Evolutionary conservation across 2,113 vertebrate genomes (phyloP).

Genomic region (Cromileptes altivelis): DNA sequence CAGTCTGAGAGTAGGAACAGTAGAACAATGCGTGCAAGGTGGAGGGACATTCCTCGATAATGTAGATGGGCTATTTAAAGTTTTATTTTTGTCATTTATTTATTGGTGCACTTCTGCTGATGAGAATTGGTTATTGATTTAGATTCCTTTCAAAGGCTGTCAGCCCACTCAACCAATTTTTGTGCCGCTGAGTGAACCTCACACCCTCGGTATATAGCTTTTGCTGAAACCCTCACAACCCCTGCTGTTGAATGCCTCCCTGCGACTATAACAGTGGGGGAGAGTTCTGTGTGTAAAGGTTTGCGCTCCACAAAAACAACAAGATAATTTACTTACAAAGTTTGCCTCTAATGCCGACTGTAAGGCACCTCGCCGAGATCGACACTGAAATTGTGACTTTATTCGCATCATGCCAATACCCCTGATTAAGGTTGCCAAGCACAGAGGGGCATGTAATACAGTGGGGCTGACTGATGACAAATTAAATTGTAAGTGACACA

Average conservation of each 20-base stretch:
- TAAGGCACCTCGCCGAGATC: conserved; percentile 14
- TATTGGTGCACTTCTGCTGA: conserved; percentile 26
- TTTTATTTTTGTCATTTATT: not conserved
- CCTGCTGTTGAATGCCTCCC: conserved; percentile 38
- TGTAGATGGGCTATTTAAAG: not conserved
- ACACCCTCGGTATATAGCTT: conserved; percentile 15
- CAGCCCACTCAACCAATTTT: conserved; percentile 56
- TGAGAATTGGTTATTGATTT: conserved; percentile 69
- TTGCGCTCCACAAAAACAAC: conserved; percentile 27
- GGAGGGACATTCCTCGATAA: conserved; percentile 8
- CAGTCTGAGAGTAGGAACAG: not conserved
- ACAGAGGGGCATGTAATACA: conserved; percentile 30
- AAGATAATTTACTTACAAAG: conserved; percentile 5
- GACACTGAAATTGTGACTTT: conserved; percentile 53
- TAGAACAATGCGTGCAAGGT: not conserved
- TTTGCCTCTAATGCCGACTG: conserved; percentile 17
- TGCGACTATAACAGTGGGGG: conserved; percentile 18
- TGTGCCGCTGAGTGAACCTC: conserved; percentile 43
- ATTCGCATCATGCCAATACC: conserved; percentile 46
- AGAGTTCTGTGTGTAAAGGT: not conserved
- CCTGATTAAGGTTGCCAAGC: conserved; percentile 41
- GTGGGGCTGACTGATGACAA: conserved; percentile 66
- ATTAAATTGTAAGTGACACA: conserved; percentile 61
- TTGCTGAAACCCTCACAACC: conserved; percentile 17
- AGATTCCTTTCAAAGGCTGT: conserved; percentile 51